Base-by-base conservation (phyloP, 2,888 invertebrate genomes). In the Cetonia aurata region DNA sequence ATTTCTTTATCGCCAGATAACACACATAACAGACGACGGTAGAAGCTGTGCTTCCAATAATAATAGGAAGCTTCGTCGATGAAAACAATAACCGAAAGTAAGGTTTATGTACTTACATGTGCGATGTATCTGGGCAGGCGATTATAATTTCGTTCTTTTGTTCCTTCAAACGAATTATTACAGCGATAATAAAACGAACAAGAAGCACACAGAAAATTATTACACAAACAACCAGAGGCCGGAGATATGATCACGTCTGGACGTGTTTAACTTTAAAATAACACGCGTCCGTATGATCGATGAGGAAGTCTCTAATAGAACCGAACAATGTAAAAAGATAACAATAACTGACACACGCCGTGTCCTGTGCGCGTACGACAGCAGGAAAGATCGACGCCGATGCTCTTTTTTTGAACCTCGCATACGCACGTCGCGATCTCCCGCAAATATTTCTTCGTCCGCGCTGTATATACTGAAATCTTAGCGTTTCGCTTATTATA, bases 321-420 rank as follows among this genome's bases (percentile, higher is more conserved):
- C 25, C 15, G 48, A 48, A 44, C 33, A 48, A 31, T 31, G 46
- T 31, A 25, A 60, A 60, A 44, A 60, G 46, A 31, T 46, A 60
- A 60, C 46, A 60, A 60, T 60, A 31, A 48, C 19, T 46, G 44
- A 42, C 60, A 31, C 60, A 44, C 60, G 60, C 60, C 59, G 33
- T 37, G 37, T 37, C 6, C 37, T 10, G 10, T 4, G 10, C 37
- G 37, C 37, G 37, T 10, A 37, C 37, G 19, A 31, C 48, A 41
- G 41, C 15, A 56, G 17, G 41, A 42, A 60, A 31, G 48, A 60
- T 31, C 44, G 46, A 60, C 48, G 60, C 60, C 46, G 60, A 31
- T 60, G 60, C 6, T 46, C 60, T 48, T 60, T 60, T 42, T 48
- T 60, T 37, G 41, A 3, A 25, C 41, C 60, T 31, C 60, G 25